These are phyloP conservation scores for Apamea anceps DNA, from an alignment of 2,888 invertebrate species.

Conservation along the genomic window DNA sequence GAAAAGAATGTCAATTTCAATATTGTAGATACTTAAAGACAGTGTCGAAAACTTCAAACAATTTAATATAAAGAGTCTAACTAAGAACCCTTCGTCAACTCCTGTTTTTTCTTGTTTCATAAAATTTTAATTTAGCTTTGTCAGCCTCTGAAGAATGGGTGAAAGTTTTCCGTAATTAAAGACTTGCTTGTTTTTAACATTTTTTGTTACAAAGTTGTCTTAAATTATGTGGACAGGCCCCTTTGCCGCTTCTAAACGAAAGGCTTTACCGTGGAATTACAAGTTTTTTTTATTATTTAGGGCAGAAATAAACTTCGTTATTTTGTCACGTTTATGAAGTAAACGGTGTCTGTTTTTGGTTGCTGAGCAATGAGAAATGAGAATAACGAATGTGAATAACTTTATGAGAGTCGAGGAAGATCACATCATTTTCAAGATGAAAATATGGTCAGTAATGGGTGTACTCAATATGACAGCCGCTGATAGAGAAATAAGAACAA, in stretches of 20 bases:
- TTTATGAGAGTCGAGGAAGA: background rate
- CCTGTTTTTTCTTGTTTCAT: conserved; percentile 27
- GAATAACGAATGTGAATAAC: background rate
- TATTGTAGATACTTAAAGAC: background rate
- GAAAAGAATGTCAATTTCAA: conserved; percentile 16
- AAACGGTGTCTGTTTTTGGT: background rate
- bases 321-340: background rate
- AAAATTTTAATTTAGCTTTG: conserved; percentile 45
- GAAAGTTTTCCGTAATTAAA: conserved; percentile 51
- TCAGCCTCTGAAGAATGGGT: conserved; percentile 45
- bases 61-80: background rate
- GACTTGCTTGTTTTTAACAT: conserved; percentile 30
- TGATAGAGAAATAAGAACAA: background rate
- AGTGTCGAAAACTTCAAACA: background rate
- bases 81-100: conserved; percentile 1
- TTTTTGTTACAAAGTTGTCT: conserved; percentile 30
- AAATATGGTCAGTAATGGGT: background rate
- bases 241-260: conserved; percentile 8
- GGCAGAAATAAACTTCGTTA: background rate
- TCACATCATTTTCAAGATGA: background rate
- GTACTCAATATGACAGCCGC: background rate
- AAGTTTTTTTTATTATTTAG: background rate
- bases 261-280: background rate
- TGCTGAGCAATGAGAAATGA: background rate
- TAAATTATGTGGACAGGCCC: conserved; percentile 29